phyloP scores from a whole-genome alignment of 2,797 vertebrate species.

The Erithacus rubecula region DNA sequence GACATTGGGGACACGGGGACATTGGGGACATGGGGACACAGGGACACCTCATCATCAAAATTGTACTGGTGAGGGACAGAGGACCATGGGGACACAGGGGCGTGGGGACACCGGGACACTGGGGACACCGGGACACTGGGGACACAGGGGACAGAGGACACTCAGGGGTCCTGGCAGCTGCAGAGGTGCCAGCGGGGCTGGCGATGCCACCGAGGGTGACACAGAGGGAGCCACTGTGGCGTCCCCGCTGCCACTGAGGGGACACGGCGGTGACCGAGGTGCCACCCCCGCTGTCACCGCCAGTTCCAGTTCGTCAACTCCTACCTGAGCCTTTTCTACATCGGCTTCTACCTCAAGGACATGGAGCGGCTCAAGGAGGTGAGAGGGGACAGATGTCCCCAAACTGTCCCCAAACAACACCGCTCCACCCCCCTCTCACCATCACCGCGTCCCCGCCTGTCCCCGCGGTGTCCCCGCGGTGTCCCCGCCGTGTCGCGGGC shows the following conservation, averaged over 20 bases:
- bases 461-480: background rate
- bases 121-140: no score
- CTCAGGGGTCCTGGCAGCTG: background rate
- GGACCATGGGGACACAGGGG: no score
- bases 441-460: no score
- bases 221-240: accelerated
- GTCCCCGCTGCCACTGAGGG: background rate
- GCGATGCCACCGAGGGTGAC: background rate
- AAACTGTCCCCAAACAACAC: no score
- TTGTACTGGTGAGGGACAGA: no score
- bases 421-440: no score
- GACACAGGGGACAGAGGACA: no score
- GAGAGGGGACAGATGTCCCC: background rate
- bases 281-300: accelerated
- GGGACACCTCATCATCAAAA: no score
- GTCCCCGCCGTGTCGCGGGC: background rate
- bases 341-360: conserved; percentile 99
- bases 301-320: conserved; percentile 99
- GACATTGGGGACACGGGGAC: background rate
- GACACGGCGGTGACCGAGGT: background rate
- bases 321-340: conserved; percentile 99
- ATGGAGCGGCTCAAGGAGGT: conserved; percentile 99
- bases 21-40: no score
- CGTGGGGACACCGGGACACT: no score
- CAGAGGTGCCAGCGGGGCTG: background rate